A percentile compares a stretch with the other conserved stretches of the same genome.
These are phyloP conservation scores for Aphrophora alni DNA, from an alignment of 2,888 invertebrate genomes.

Conservation along the genomic window DNA sequence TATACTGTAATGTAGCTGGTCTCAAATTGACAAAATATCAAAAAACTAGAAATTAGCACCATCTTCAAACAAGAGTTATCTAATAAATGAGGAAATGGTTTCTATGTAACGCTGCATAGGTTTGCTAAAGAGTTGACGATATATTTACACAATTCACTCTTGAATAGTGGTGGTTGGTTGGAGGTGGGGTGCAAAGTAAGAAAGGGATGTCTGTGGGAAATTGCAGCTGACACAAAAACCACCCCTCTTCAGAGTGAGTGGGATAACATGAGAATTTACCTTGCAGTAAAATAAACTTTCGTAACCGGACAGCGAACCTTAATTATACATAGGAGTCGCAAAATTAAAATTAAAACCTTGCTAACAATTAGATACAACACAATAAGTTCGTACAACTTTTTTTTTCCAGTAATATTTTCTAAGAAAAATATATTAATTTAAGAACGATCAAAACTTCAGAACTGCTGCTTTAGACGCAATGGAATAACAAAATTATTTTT, in stretches of 20 bases:
- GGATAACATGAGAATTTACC: conserved; percentile 1
- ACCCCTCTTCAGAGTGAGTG: not conserved
- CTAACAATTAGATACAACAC: no score
- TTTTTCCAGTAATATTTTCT: no score
- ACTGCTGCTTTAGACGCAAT: no score
- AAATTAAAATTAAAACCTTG: not conserved
- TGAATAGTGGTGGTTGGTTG: not conserved
- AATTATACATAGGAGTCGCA: not conserved
- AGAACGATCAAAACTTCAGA: no score
- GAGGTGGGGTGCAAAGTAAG: not conserved
- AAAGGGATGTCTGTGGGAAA: conserved; percentile 9
- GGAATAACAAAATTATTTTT: no score
- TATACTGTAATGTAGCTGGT: no score
- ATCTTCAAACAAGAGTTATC: no score
- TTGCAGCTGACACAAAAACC: conserved; percentile 9
- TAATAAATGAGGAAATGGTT: no score
- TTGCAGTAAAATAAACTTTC: conserved; percentile 1
- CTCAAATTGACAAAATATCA: no score
- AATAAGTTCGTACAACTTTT: no score
- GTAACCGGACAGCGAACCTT: not conserved
- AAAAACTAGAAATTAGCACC: no score
- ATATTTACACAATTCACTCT: not conserved
- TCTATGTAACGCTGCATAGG: not conserved
- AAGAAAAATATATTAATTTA: no score
- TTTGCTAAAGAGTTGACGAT: not conserved